Base-by-base conservation (phyloP, 2,888 invertebrate species). In the Mythimna impura region DNA sequence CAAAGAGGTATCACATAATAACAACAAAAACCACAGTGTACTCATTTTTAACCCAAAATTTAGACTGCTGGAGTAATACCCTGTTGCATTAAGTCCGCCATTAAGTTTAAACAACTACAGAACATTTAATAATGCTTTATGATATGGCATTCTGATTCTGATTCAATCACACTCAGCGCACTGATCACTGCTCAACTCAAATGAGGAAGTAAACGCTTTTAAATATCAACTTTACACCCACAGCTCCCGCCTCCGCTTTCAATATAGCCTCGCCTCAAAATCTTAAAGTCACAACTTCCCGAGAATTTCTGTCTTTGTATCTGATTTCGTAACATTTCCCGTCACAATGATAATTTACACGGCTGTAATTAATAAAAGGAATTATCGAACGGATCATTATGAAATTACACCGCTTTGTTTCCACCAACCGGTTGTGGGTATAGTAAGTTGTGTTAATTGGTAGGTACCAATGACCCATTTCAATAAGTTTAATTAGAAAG, bases 401-500 rank as follows among this genome's bases (percentile, higher is more conserved):
- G 75, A 79, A 82, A 81, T 81, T 66, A 75, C 52, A 36, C 43
- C 54, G 70, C 73, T 80, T 86, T 80, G 82, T 87, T 87, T 66
- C 7, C 25, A 66, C 22, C 57, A 54, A 67, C 76, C 76, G 73
- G 80, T 78, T 73, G 61, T 70, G 34, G 40, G n/a, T 61, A 61
- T 12, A 40, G 57, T 69, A 66, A 71, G 55, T 67, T 67, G 61
- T 64, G 64, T 73, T 77, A 71, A 82, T 78, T 61, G 71, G 40
- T 66, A 65, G 71, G 34, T 66, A 68, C 50, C 20, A 61, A 62
- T 71, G 80, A 75, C 73, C 88, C 80, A 85, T 84, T 88, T 88
- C 82, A 80, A 85, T 86, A 84, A 87, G 84, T 89, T 92, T 91
- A 90, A 92, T 92, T 91, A 88, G 88, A 91, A 90, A 91, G 89